phyloP scores from a whole-genome alignment of 2,888 invertebrate genomes.

The Caenorhabditis wallacei region DNA sequence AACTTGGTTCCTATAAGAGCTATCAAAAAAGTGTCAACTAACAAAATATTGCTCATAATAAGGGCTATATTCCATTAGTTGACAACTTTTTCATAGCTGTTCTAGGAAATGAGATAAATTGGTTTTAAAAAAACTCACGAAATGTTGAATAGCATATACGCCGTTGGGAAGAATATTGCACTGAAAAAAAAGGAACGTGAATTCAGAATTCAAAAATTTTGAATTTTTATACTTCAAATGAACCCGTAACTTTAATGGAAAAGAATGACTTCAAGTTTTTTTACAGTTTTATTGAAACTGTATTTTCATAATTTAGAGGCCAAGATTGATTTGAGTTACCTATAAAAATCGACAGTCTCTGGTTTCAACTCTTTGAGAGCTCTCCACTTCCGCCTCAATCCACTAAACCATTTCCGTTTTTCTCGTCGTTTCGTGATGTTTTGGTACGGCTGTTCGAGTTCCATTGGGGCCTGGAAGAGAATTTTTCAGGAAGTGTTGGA shows the following conservation, averaged over 20 bases:
- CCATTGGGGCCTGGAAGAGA: slow-evolving; percentile 56
- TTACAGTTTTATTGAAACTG: too few relatives aligned
- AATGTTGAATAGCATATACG: slow-evolving; percentile 82
- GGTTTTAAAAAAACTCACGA: slow-evolving; percentile 69
- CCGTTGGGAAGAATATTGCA: slow-evolving; percentile 82
- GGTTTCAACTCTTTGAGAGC: slow-evolving; percentile 72
- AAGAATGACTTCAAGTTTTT: too few relatives aligned
- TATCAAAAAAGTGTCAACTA: too few relatives aligned
- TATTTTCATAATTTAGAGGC: too few relatives aligned
- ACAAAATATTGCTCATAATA: too few relatives aligned
- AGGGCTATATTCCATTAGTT: too few relatives aligned
- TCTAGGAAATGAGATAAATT: background rate
- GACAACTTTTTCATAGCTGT: background rate
- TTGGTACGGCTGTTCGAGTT: slow-evolving; percentile 53
- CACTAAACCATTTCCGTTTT: slow-evolving; percentile 60
- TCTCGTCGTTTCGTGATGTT: slow-evolving; percentile 56
- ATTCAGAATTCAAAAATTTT: too few relatives aligned
- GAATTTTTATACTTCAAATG: background rate
- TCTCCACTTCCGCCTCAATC: slow-evolving; percentile 66
- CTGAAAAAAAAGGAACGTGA: slow-evolving; percentile 73
- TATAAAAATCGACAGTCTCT: slow-evolving; percentile 82
- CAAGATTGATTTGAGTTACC: slow-evolving; percentile 46
- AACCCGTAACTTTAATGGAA: too few relatives aligned
- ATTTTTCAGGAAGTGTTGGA: background rate
- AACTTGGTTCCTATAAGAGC: too few relatives aligned